Base-by-base conservation (phyloP, 2,888 invertebrate species). In the Cheilosia pagana region DNA sequence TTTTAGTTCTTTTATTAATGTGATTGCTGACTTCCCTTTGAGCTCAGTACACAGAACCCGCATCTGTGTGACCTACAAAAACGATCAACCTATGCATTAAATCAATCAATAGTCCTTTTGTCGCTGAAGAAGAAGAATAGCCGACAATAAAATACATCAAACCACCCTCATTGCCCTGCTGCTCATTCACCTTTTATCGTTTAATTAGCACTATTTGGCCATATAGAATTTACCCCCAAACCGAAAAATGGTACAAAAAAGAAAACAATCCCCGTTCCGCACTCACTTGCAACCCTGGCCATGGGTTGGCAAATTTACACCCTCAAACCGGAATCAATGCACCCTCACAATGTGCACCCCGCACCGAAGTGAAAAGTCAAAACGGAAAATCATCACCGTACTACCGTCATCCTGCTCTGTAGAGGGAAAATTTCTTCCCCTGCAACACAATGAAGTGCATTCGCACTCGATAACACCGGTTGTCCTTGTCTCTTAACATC, bases 281-380 rank as follows among this genome's bases (percentile, higher is more conserved):
- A 57, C 63, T 67, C 71, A 76, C 67, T 76, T 76, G 53, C 85
- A 85, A 85, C 85, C 81, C 85, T 85, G 85, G 81, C 76, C 71
- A 55, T 85, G 81, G 67, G 71, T 75, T 81, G 35, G 71, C 48
- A 67, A 85, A 81, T 85, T 67, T 65, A 65, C 85, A 85, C 85
- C 85, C 75, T 81, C 60, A 59, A 52, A 52, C 63, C 35, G 21
- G 10, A 75, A 85, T 71, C 65, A 55, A 65, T 67, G 70, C 62
- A 67, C 70, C 68, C 68, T 59, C 43, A 31, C 2, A 43, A 35
- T 25, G 41, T 53, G 28, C 52, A 19, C 23, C 59, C 60, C 48
- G 57, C 59, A 10, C 16, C 10, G 25, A 59, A 21, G 65, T 74
- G 70, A 81, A 77, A 65, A 77, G 28, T 82, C 77, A 77, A 70